Percentiles rank a stretch among this genome's conserved stretches.
Evolutionary conservation across 2,797 vertebrate species (phyloP).

Genomic region (Thaleichthys pacificus): DNA sequence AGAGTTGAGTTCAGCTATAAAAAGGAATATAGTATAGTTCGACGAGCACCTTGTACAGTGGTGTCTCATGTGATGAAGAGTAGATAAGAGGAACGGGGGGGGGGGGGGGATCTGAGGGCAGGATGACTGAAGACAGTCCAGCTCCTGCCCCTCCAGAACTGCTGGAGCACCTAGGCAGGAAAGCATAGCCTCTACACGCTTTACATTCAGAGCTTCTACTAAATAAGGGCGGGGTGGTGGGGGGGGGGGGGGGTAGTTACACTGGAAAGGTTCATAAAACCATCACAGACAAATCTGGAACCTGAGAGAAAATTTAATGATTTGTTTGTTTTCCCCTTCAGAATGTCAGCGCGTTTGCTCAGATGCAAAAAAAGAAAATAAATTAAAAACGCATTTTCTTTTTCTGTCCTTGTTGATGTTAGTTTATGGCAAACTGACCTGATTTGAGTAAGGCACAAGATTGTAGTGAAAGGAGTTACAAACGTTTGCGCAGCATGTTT

Average conservation of each 20-base stretch:
- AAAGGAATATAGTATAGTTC: slow-evolving; percentile 61
- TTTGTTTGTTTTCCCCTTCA: not conserved
- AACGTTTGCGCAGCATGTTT: slow-evolving; percentile 32
- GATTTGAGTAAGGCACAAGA: slow-evolving; percentile 64
- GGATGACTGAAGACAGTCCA: slow-evolving; percentile 48
- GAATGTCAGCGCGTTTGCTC: not conserved
- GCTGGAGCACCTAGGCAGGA: slow-evolving; percentile 61
- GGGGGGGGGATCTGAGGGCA: slow-evolving; percentile 27
- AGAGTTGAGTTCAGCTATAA: slow-evolving; percentile 55
- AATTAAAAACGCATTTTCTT: slow-evolving; percentile 24
- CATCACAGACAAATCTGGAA: not conserved
- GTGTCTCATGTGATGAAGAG: slow-evolving; percentile 23
- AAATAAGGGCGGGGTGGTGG: slow-evolving; percentile 40
- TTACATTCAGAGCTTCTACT: slow-evolving; percentile 65
- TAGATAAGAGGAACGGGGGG: slow-evolving; percentile 32
- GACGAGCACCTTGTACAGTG: slow-evolving; percentile 46
- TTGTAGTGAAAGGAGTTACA: slow-evolving; percentile 28
- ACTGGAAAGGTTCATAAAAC: slow-evolving; percentile 2
- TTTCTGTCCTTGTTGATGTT: slow-evolving; percentile 37
- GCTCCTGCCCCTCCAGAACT: slow-evolving; percentile 39
- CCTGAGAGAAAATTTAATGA: not conserved
- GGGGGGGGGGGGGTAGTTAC: slow-evolving; percentile 13
- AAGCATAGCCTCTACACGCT: slow-evolving; percentile 57
- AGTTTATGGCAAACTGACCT: slow-evolving; percentile 38
- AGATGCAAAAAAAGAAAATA: slow-evolving; percentile 7